Percentiles rank a stretch among this genome's conserved stretches.
phyloP scores from a whole-genome alignment of 2,888 invertebrate genomes.

The Drosophila putrida region DNA sequence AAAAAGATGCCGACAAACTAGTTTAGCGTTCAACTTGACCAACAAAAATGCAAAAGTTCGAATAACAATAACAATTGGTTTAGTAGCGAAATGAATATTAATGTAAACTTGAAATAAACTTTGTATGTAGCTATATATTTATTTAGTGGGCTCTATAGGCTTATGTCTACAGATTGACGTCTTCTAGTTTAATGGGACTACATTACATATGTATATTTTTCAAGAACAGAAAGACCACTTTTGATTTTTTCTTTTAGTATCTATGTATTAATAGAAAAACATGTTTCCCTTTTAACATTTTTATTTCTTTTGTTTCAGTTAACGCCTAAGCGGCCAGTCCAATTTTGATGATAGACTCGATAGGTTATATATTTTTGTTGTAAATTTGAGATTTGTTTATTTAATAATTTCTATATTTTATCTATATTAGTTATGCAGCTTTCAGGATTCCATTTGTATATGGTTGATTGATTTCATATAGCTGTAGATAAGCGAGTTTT shows the following conservation, averaged over 20 bases:
- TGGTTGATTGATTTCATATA: not conserved
- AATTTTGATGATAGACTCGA: constrained; percentile 1
- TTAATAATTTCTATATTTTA: constrained; percentile 3
- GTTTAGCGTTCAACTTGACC: constrained; percentile 24
- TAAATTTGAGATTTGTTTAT: not conserved
- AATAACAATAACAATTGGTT: constrained; percentile 23
- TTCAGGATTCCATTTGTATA: not conserved
- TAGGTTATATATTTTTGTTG: not conserved
- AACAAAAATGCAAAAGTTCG: constrained; percentile 24
- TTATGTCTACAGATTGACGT: constrained; percentile 17
- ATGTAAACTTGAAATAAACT: constrained; percentile 37
- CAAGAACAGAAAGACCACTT: constrained; percentile 13
- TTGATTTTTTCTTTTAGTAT: constrained; percentile 14
- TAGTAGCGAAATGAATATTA: constrained; percentile 40
- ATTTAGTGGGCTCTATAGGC: constrained; percentile 14
- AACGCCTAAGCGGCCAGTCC: not conserved
- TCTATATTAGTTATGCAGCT: not conserved
- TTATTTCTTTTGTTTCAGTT: constrained; percentile 2
- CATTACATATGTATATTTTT: constrained; percentile 2
- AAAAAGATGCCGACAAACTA: constrained; percentile 38
- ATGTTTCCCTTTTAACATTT: constrained; percentile 9
- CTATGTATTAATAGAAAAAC: not conserved
- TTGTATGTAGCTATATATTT: constrained; percentile 7
- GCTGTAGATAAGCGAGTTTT: not conserved
- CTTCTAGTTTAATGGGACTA: not conserved